Base-by-base conservation (phyloP, 2,113 vertebrate genomes). In the Aplodontia rufa region DNA sequence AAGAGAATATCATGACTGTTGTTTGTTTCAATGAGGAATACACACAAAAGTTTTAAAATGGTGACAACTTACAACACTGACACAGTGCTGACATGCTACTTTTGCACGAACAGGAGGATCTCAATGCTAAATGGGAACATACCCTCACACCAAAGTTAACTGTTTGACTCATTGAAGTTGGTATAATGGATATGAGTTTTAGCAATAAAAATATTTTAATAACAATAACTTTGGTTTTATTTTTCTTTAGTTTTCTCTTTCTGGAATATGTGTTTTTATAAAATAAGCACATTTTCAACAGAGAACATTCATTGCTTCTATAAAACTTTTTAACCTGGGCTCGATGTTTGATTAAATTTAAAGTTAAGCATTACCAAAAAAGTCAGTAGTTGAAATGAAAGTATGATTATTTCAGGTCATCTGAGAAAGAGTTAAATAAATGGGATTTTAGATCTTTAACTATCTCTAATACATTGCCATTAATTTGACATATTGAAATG, bases 401-500 rank as follows among this genome's bases (percentile, higher is more conserved):
- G 28, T 69, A 83, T 24, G 86, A 86, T 91, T 82, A 94, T 68
- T 89, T 93, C 26, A 87, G 4, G 11, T 93, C 87, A 42, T 94
- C 42, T 82, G 90, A 96, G 62, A 93, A 94, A 85, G 58, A 78
- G 72, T 82, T 84, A 85, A 95, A 83, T 94, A 62, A 82, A 87
- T 47, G 24, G 28, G 28, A 72, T 28, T 3, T 90, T 88, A 84
- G 26, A 55, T 20, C 28, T 69, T 10, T 79, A 68, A 72, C 40
- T 64, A 91, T 94, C 76, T 95, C 45, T 88, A 85, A 69, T 95
- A 74, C 3, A 91, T 32, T 86, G 94, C 22, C 51, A 78, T 68
- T 93, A 95, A 96, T 90, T 78, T 83, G 90, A 85, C 83, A 89
- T 91, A 42, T 49, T 91, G 76, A 95, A 96, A 78, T 95, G 8